These are phyloP conservation scores for Camponotus pennsylvanicus DNA, from an alignment of 1,140 invertebrate genomes.

Conservation along the genomic window DNA sequence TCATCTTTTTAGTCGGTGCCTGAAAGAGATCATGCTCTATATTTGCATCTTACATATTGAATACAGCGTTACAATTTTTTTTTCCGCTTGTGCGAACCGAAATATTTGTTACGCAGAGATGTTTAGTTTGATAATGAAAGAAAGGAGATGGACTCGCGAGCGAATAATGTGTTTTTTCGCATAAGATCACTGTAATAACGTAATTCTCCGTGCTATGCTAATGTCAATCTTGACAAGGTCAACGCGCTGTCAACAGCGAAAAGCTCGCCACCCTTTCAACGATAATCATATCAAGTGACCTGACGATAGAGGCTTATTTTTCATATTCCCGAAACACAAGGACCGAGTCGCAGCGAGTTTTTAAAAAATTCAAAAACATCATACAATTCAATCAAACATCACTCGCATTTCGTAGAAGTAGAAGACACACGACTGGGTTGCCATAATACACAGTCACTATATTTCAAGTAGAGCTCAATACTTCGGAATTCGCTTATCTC, in stretches of 20 bases:
- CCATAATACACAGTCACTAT: background rate
- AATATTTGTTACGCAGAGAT: too few relatives aligned
- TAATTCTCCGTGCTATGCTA: too few relatives aligned
- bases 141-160: too few relatives aligned
- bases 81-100: too few relatives aligned
- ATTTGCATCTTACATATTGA: background rate
- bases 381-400: constrained; percentile 57
- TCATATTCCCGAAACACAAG: constrained; percentile 40
- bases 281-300: constrained; percentile 64
- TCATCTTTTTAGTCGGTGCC: background rate
- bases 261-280: constrained; percentile 18
- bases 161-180: too few relatives aligned
- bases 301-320: constrained; percentile 63
- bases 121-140: too few relatives aligned
- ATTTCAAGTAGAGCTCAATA: constrained; percentile 23
- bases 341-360: constrained; percentile 4
- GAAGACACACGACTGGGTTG: constrained; percentile 21
- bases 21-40: background rate
- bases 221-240: constrained; percentile 8
- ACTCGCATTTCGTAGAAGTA: background rate
- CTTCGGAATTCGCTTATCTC: background rate
- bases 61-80: background rate
- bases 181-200: too few relatives aligned
- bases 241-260: background rate
- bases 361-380: constrained; percentile 1